phyloP scores from a whole-genome alignment of 2,797 vertebrate species.

The Melanotaenia parkinsoni region DNA sequence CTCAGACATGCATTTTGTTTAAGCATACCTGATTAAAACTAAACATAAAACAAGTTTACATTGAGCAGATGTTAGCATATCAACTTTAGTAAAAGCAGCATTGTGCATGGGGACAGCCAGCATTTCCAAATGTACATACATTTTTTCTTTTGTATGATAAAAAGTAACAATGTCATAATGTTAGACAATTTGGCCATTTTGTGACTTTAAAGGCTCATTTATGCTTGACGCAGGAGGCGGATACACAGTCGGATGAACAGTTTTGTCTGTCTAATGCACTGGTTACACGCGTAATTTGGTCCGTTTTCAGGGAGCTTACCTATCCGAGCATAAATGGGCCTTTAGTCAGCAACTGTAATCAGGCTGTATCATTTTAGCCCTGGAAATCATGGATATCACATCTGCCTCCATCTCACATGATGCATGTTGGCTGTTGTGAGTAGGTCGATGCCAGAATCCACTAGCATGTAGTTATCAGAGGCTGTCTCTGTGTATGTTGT shows the following conservation, averaged over 20 bases:
- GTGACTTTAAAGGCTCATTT: background rate
- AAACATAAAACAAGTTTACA: background rate
- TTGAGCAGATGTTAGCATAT: background rate
- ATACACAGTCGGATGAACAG: too few species aligned
- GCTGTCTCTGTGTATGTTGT: too few species aligned
- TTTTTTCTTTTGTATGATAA: background rate
- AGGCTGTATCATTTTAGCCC: background rate
- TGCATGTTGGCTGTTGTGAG: background rate
- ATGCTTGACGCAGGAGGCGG: too few species aligned
- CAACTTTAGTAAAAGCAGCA: background rate
- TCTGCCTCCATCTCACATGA: too few species aligned
- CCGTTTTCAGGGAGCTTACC: too few species aligned
- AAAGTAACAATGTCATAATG: background rate
- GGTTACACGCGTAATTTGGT: too few species aligned
- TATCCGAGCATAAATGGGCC: too few species aligned
- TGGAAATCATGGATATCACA: background rate
- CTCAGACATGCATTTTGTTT: background rate
- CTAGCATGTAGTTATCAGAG: too few species aligned
- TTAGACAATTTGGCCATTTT: background rate
- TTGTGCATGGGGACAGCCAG: background rate
- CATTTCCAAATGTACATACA: background rate
- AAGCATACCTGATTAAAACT: background rate
- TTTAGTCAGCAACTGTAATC: background rate
- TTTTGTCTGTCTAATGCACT: too few species aligned
- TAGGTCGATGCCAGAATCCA: background rate